Evolutionary conservation across 1,140 invertebrate genomes (phyloP), one percentile per base, ranked within the genome.

Genomic region (Pollicipes pollicipes): DNA sequence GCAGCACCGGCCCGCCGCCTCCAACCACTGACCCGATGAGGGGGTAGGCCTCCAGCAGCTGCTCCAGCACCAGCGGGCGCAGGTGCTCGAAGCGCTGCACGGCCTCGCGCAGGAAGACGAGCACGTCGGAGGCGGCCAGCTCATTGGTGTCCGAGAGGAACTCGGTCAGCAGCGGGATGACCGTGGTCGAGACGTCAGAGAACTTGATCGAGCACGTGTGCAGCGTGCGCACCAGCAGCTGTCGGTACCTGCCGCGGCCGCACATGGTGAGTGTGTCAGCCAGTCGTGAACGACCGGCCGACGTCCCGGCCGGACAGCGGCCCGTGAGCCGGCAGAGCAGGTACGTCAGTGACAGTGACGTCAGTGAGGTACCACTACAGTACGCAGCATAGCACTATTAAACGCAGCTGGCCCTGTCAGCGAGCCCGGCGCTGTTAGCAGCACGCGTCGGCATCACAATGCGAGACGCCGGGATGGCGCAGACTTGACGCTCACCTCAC

Each of bases 181-280:
- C 93, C 70, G 88, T 88, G 68, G 85, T 85, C 28, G 95, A 95
- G 69, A 98, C 94, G 81, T 99, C 96, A 3, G 97, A 95, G 82
- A 99, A 99, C 84, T 95, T 97, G 73, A 98, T 93, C 71, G 91
- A 94, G 77, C 94, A 96, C 24, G 90, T 85, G 81, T 99, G 96
- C 70, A 99, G 80, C 16, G 95, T 98, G 71, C 93, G 84, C 32
- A 99, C 96, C 26, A 99, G 83, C 67, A 98, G 83, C 81, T 98
- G 97, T 0, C 95, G 84, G 79, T 99, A 99, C 81, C 93, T 95
- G 32, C 91, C 92, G 32, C 91, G 90, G 77, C 97, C 91, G n/a
- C n/a, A n/a, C n/a, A n/a, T n/a, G n/a, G n/a, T n/a, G n/a, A n/a
- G n/a, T n/a, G n/a, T n/a, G n/a, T n/a, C n/a, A n/a, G n/a, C n/a